A percentile compares a stretch with the other conserved stretches of the same genome.
Conservation (phyloP, 2,113 vertebrate genomes). For the Bettongia penicillata region DNA sequence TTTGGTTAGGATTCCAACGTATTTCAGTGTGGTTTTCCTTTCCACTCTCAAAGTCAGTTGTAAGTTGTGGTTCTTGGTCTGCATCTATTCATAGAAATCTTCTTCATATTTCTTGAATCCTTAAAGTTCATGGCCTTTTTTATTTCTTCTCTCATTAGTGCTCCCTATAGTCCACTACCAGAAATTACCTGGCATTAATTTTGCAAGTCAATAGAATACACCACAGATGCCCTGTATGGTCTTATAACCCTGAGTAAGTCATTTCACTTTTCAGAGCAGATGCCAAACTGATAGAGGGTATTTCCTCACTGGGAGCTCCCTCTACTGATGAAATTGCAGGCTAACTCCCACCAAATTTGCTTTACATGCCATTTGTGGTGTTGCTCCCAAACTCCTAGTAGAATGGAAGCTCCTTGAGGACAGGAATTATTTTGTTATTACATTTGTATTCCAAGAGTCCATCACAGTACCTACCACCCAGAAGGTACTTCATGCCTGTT, state of each 20-base stretch:
- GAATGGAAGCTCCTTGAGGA: neutral
- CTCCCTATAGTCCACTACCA: neutral
- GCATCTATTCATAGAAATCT: neutral
- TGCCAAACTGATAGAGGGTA: neutral
- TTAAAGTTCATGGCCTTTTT: neutral
- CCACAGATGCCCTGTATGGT: neutral
- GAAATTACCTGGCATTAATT: neutral
- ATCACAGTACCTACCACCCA: neutral
- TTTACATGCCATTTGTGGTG: neutral
- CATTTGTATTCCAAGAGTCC: conserved; percentile 4
- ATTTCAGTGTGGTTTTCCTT: neutral
- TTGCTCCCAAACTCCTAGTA: neutral
- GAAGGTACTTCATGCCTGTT: neutral
- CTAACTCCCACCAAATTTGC: neutral
- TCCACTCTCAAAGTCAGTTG: neutral
- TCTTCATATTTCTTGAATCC: neutral
- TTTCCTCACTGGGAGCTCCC: neutral
- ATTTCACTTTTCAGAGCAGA: neutral
- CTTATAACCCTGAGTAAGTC: neutral
- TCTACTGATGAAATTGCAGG: neutral
- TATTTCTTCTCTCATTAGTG: neutral
- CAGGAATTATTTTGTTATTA: neutral
- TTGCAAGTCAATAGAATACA: neutral
- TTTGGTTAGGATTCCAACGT: neutral
- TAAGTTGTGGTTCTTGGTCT: neutral